Conservation (phyloP, 2,888 invertebrate genomes). For the Catocala fraxini region DNA sequence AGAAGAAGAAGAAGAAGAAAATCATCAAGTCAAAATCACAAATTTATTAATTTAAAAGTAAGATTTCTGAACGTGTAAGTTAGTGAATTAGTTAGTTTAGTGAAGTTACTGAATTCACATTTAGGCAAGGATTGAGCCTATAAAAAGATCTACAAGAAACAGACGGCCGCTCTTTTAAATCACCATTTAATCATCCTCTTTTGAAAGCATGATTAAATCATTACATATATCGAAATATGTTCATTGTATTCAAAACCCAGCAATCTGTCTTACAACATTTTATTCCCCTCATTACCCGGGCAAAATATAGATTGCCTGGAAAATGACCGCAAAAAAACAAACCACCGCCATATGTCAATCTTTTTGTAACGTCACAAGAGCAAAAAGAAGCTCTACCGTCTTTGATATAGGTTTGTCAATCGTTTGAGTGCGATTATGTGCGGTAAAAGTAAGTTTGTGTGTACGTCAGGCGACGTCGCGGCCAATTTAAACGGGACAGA, state of each 20-base stretch:
- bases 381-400: slow-evolving; percentile 28
- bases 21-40: too few species aligned
- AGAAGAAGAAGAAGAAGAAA: too few species aligned
- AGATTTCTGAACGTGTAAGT: too few species aligned
- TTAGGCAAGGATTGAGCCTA: too few species aligned
- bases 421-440: background rate
- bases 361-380: slow-evolving; percentile 55
- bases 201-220: background rate
- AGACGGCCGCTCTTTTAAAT: too few species aligned
- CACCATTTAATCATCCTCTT: background rate
- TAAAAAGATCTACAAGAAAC: too few species aligned
- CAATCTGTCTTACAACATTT: slow-evolving; percentile 55
- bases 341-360: slow-evolving; percentile 72
- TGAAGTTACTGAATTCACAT: too few species aligned
- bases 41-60: too few species aligned
- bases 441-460: slow-evolving; percentile 31
- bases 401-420: slow-evolving; percentile 45
- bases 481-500: slow-evolving; percentile 77
- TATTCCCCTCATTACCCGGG: slow-evolving; percentile 65
- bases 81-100: too few species aligned
- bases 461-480: slow-evolving; percentile 66
- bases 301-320: slow-evolving; percentile 66
- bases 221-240: slow-evolving; percentile 32
- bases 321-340: slow-evolving; percentile 70
- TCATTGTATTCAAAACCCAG: slow-evolving; percentile 55